Evolutionary conservation across 2,888 invertebrate genomes (phyloP), one percentile per base, ranked within the genome.

Genomic region (Eumacrocentrus americanus): DNA sequence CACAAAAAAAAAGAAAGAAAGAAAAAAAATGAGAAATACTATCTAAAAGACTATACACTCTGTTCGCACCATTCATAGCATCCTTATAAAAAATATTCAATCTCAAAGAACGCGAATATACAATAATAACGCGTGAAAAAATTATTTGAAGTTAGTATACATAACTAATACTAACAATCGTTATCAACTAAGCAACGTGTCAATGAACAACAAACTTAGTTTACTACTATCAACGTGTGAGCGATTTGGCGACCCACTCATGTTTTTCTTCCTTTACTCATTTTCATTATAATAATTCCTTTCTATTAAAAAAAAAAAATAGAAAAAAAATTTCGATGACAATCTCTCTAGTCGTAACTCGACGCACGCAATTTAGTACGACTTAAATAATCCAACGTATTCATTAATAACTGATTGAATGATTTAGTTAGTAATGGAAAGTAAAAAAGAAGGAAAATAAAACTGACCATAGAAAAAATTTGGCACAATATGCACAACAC

Each of bases 401-500:
- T 46, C 11, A 46, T 7, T 42, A 42, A 16, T 42, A 42, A 9
- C 9, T 18, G 20, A 18, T 1, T 7, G 18, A 16, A 42, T n/a
- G 6, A 12, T 14, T 2, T 14, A 9, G 20, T 9, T 18, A 42
- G 18, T 14, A 18, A 25, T 18, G 3, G 25, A 40, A 25, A 40
- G 14, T 25, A 14, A 20, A 59, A 11, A 18, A 23, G 22, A 40
- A 54, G 22, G 35, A 12, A 40, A 34, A 23, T 12, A 35, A 35
- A 42, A 60, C 47, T 50, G 42, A 25, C 48, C 42, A n/a, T 29
- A 16, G 22, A 48, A 42, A 54, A 54, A 54, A 54, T 58, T 52
- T 52, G 53, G 52, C 20, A 44, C 34, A 53, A 23, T 47, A 23
- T 60, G 23, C 37, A 40, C 25, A 40, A 29, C 46, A 46, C 22